Percentiles rank a stretch among this genome's conserved stretches.
These are phyloP conservation scores for Bembecia ichneumoniformis DNA, from an alignment of 2,888 invertebrate species.

Conservation along the genomic window DNA sequence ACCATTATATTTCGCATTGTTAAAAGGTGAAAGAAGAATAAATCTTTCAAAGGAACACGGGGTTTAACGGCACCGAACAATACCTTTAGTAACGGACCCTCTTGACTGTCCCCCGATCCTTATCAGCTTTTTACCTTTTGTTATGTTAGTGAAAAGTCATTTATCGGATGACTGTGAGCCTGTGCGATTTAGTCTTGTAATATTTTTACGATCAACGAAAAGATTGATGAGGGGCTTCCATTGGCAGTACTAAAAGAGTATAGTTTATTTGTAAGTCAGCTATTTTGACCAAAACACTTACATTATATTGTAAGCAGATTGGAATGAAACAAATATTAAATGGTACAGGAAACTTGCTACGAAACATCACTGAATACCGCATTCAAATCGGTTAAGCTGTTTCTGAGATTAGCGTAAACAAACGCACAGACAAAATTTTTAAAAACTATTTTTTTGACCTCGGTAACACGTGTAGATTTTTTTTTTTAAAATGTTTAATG, in stretches of 20 bases:
- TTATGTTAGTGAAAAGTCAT: conserved; percentile 16
- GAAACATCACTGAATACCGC: too few relatives aligned
- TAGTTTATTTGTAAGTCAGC: not conserved
- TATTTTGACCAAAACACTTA: not conserved
- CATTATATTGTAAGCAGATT: too few relatives aligned
- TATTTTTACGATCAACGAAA: conserved; percentile 2
- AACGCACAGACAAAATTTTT: too few relatives aligned
- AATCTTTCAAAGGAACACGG: conserved; percentile 6
- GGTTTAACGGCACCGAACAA: conserved; percentile 22
- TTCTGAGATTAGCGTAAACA: too few relatives aligned
- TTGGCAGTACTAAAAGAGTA: not conserved
- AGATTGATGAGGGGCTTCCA: not conserved
- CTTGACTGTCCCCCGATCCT: conserved; percentile 10
- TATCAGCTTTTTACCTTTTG: conserved; percentile 19
- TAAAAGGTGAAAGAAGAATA: not conserved
- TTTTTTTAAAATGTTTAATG: too few relatives aligned
- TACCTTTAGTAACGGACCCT: conserved; percentile 13
- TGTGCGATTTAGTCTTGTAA: conserved; percentile 5
- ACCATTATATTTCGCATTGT: not conserved
- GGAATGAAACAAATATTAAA: too few relatives aligned
- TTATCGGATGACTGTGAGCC: conserved; percentile 9
- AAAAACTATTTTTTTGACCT: too few relatives aligned
- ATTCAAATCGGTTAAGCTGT: too few relatives aligned
- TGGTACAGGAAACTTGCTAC: too few relatives aligned
- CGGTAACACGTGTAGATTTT: too few relatives aligned